A percentile compares a stretch with the other conserved stretches of the same genome.
Conservation (phyloP, 2,888 invertebrate genomes). For the Pyrrhia umbra region DNA sequence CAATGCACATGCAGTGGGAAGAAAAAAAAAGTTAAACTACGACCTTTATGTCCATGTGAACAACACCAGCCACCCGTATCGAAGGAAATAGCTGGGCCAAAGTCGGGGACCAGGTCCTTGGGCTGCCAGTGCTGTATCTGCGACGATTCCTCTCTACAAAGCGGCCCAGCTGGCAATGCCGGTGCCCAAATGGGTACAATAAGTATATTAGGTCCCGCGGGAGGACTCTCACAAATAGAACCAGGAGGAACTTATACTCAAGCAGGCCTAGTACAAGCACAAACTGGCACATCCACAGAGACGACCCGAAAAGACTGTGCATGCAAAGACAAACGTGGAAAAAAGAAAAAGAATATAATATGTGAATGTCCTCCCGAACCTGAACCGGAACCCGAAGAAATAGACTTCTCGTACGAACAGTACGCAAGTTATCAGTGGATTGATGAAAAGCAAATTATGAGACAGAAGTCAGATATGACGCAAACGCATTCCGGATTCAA, state of each 20-base stretch:
- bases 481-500: slow-evolving; percentile 77
- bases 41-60: slow-evolving; percentile 42
- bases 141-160: not conserved
- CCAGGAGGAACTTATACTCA: slow-evolving; percentile 25
- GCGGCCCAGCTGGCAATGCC: not conserved
- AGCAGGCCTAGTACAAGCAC: slow-evolving; percentile 18
- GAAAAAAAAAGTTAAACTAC: slow-evolving; percentile 18
- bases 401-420: not conserved
- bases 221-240: slow-evolving; percentile 20
- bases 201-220: slow-evolving; percentile 8
- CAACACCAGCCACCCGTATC: slow-evolving; percentile 17
- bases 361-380: slow-evolving; percentile 47
- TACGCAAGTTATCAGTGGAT: not conserved
- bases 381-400: slow-evolving; percentile 8
- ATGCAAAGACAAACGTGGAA: slow-evolving; percentile 25
- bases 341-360: slow-evolving; percentile 36
- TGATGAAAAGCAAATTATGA: slow-evolving; percentile 29
- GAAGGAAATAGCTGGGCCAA: slow-evolving; percentile 6
- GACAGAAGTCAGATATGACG: slow-evolving; percentile 71
- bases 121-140: slow-evolving; percentile 24
- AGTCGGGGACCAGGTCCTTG: slow-evolving; percentile 7
- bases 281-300: not conserved
- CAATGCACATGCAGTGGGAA: slow-evolving; percentile 36
- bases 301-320: slow-evolving; percentile 21
- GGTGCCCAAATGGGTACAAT: not conserved